Evolutionary conservation across 2,888 invertebrate species (phyloP).

Genomic region (Meta bourneti): DNA sequence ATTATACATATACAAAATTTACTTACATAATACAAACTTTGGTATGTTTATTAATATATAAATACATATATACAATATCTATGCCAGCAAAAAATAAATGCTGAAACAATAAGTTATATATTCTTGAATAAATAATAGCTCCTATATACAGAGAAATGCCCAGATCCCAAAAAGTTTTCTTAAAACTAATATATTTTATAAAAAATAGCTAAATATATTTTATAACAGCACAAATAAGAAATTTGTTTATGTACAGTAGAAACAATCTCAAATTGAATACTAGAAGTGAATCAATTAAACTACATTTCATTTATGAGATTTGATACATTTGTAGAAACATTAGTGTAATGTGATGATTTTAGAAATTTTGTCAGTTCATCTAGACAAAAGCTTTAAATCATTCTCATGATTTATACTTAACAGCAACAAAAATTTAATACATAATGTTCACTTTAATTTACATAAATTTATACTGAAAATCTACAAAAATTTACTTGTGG

Average conservation of each 20-base stretch:
- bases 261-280: not conserved
- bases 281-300: no score
- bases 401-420: no score
- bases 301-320: no score
- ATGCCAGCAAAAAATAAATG: not conserved
- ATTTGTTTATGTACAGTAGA: not conserved
- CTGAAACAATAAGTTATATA: not conserved
- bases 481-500: no score
- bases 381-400: no score
- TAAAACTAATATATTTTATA: not conserved
- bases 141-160: conserved; percentile 60
- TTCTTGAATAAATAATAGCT: conserved; percentile 9
- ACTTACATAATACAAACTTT: conserved; percentile 15
- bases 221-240: not conserved
- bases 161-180: conserved; percentile 46
- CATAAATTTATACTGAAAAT: no score
- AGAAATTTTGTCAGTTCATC: no score
- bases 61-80: conserved; percentile 22
- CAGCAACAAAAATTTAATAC: no score
- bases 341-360: no score
- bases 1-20: conserved; percentile 21
- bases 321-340: no score
- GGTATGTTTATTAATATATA: not conserved
- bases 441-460: no score
- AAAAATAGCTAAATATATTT: not conserved